A percentile compares a stretch with the other conserved stretches of the same genome.
phyloP scores from a whole-genome alignment of 2,113 vertebrate species.

The Pedetes capensis region DNA sequence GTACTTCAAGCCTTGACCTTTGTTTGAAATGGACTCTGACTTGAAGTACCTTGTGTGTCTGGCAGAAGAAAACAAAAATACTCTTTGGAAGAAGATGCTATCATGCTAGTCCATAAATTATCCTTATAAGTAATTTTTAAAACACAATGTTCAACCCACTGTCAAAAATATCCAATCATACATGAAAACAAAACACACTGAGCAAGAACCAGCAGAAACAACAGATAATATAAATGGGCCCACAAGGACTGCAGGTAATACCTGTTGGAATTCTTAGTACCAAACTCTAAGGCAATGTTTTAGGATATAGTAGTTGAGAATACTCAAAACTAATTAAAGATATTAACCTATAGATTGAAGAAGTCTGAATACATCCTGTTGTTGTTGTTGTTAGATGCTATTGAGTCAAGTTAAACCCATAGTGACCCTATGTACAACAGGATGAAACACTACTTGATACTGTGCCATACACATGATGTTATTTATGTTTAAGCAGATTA shows the following conservation, averaged over 20 bases:
- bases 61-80: slow-evolving; percentile 26
- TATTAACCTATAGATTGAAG: not conserved
- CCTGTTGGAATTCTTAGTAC: not conserved
- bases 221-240: not conserved
- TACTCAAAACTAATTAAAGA: slow-evolving; percentile 34
- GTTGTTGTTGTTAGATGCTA: too few relatives aligned
- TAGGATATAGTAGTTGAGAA: not conserved
- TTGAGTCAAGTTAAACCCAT: too few relatives aligned
- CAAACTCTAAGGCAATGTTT: not conserved
- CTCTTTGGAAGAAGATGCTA: slow-evolving; percentile 16
- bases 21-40: not conserved
- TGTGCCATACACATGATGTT: too few relatives aligned
- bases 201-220: slow-evolving; percentile 8
- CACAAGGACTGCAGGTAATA: too few relatives aligned
- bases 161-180: slow-evolving; percentile 3
- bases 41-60: not conserved
- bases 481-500: too few relatives aligned
- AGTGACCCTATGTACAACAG: too few relatives aligned
- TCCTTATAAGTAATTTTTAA: slow-evolving; percentile 23
- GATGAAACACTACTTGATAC: too few relatives aligned
- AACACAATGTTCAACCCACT: not conserved
- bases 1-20: not conserved
- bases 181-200: not conserved
- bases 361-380: not conserved
- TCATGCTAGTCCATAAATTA: not conserved